Percentiles rank a stretch among this genome's conserved stretches.
Evolutionary conservation across 2,113 vertebrate species (phyloP).

Genomic region (Mesoclemmys tuberculata): DNA sequence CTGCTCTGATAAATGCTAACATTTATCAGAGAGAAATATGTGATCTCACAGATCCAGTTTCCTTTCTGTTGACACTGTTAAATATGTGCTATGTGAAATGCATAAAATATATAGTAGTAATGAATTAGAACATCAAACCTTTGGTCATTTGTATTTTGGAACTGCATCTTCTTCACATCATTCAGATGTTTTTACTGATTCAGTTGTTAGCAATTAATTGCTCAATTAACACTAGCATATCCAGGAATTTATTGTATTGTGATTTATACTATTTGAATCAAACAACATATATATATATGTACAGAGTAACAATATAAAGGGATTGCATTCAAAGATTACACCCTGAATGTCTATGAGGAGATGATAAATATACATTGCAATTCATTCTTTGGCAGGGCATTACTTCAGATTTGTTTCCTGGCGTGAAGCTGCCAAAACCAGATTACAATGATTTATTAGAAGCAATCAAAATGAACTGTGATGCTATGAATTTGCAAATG

Average conservation of each 20-base stretch:
- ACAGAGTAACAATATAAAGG: background rate
- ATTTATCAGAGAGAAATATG: background rate
- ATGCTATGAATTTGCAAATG: conserved; percentile 90
- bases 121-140: background rate
- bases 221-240: background rate
- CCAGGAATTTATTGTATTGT: background rate
- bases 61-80: background rate
- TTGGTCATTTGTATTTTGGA: background rate
- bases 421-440: conserved; percentile 87
- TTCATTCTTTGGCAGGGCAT: conserved; percentile 82
- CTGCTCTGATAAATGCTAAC: background rate
- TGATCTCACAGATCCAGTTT: background rate
- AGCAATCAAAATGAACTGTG: conserved; percentile 86
- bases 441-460: conserved; percentile 86
- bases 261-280: background rate
- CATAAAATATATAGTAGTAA: background rate
- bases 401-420: conserved; percentile 93
- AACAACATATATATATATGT: background rate
- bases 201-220: background rate
- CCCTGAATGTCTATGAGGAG: background rate
- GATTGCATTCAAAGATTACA: background rate
- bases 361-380: background rate
- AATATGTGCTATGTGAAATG: background rate
- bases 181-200: background rate
- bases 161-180: background rate